These are phyloP conservation scores for Megatriorchis doriae DNA, from an alignment of 2,113 vertebrate genomes.

Conservation along the genomic window DNA sequence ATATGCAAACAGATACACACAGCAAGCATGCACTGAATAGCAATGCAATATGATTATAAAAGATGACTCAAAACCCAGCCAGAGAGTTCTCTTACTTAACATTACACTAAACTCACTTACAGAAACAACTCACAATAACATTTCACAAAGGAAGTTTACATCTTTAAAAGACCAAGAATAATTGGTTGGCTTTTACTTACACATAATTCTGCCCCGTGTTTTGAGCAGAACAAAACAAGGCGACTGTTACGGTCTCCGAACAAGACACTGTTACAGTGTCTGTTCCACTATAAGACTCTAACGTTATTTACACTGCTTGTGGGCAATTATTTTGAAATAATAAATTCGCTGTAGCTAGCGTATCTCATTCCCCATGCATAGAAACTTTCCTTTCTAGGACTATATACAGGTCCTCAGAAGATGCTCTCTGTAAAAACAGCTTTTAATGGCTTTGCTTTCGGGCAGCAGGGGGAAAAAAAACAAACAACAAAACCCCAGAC, in stretches of 20 bases:
- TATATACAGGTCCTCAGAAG: neutral
- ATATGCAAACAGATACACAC: neutral
- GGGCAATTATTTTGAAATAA: conserved; percentile 5
- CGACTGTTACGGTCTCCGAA: neutral
- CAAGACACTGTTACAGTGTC: neutral
- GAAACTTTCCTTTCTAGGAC: neutral
- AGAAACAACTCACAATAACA: neutral
- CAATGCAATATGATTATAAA: neutral
- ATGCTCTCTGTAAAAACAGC: neutral
- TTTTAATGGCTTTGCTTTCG: neutral
- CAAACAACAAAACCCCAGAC: accelerated
- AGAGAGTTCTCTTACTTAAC: neutral
- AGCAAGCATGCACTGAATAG: neutral
- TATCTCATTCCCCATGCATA: neutral
- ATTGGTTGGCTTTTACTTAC: neutral
- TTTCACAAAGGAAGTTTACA: neutral
- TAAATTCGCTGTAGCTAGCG: neutral
- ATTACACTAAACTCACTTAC: neutral
- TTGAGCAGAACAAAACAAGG: neutral
- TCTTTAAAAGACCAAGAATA: neutral
- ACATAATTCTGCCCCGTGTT: neutral
- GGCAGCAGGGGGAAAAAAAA: neutral
- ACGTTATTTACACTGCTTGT: neutral
- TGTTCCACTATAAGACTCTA: neutral
- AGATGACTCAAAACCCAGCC: neutral